These are phyloP conservation scores for Pachyramphus minor DNA, from an alignment of 2,113 vertebrate genomes.

Conservation along the genomic window DNA sequence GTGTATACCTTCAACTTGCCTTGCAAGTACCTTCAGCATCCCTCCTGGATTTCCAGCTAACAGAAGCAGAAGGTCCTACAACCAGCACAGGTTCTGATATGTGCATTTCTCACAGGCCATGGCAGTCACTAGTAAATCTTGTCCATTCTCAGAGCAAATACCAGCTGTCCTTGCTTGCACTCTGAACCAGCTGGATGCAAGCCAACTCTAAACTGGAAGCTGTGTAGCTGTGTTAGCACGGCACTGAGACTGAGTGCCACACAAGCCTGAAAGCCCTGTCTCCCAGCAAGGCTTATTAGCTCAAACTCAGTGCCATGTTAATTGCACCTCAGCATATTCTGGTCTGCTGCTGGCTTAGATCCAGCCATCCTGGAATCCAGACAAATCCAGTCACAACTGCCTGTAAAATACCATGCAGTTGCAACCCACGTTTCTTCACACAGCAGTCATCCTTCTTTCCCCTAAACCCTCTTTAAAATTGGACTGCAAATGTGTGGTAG, in stretches of 20 bases:
- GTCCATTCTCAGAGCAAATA: background rate
- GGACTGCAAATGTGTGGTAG: background rate
- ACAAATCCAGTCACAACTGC: background rate
- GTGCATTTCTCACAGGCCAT: background rate
- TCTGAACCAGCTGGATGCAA: constrained; percentile 17
- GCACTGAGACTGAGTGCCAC: background rate
- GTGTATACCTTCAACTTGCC: background rate
- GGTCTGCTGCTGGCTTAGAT: background rate
- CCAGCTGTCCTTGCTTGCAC: constrained; percentile 20
- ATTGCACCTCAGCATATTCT: constrained; percentile 28
- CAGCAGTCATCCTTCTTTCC: background rate
- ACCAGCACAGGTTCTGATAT: background rate
- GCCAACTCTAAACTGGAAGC: constrained; percentile 30
- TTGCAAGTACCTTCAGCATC: background rate
- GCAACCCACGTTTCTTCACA: background rate
- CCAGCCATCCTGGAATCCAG: background rate
- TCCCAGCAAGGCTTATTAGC: constrained; percentile 44
- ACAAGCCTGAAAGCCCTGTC: background rate
- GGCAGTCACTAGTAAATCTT: background rate
- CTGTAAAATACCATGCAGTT: background rate
- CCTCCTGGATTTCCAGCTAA: background rate
- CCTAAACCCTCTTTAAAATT: background rate
- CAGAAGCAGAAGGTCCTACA: background rate
- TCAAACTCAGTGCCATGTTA: constrained; percentile 19
- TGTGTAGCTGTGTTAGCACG: constrained; percentile 15